Base-by-base conservation (phyloP, 2,888 invertebrate species). In the Oxycera nigricornis region DNA sequence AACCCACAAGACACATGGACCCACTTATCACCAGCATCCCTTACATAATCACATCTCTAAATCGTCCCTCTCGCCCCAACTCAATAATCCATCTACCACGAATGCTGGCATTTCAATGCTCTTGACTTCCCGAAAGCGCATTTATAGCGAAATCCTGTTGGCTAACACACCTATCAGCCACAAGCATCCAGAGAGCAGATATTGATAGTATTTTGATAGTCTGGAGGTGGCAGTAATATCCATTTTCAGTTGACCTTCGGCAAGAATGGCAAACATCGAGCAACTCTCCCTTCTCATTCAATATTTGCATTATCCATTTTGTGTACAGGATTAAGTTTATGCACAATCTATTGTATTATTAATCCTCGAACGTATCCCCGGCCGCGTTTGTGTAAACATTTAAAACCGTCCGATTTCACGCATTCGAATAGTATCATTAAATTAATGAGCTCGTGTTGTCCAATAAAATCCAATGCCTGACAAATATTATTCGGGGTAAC, bases 401-500 rank as follows among this genome's bases (percentile, higher is more conserved):
- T 72, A 73, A 76, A 76, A 76, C 74, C 76, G 65, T 70, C 70
- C 73, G 68, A 76, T 75, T 76, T 76, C 73, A 75, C 74, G 74
- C 74, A 76, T 74, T 72, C 61, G 76, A 72, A 76, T 76, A 67
- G 74, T 73, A 76, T 76, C 76, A 75, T 76, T 76, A 76, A 76
- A 73, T 76, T 75, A 76, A 76, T 73, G 74, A 76, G 74, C 73
- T 67, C 74, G 59, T 76, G 73, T 41, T 74, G 74, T 68, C n/a
- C 74, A 76, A 72, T 59, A 24, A 41, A 65, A 26, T 22, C 35
- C 61, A 9, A 39, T 65, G 2, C 50, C 28, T 50, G 52, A 9
- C 50, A 46, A 68, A 68, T 68, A 68, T 30, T 68, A 50, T 7
- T 7, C 46, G 46, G 17, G 14, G 17, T 46, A 7, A 46, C 17